Base-by-base conservation (phyloP, 2,888 invertebrate genomes). In the Hypomecis atomaria region DNA sequence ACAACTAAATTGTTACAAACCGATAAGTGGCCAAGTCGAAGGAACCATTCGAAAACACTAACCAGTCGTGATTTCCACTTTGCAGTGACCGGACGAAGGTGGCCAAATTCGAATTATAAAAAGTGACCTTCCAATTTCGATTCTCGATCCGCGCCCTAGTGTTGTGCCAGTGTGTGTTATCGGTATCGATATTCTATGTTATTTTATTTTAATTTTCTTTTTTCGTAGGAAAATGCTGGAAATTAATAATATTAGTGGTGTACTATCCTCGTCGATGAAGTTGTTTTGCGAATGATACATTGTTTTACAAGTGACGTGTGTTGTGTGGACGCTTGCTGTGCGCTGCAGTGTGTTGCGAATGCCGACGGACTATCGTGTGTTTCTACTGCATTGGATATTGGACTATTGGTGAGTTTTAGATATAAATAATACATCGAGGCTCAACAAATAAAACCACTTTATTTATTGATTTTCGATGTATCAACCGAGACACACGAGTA, bases 201-300 rank as follows among this genome's bases (percentile, higher is more conserved):
- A 82, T 86, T 88, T 84, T 84, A 85, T 83, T 81, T 84, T 87
- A 66, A 81, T 88, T 90, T 90, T 90, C 87, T 90, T 89, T 91
- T 90, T 91, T 89, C 59, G 88, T 92, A 92, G 92, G 92, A 91
- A 89, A 92, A 89, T 85, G 91, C 90, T 88, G 92, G 92, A 92
- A 90, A 89, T 90, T 87, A 89, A 89, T 91, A 92, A 90, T 89
- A 88, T 92, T 87, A 92, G 92, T 92, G 89, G 89, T 90, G 92
- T 92, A 87, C 86, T 92, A 77, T 90, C 91, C 65, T 90, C 92
- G 78, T 89, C 92, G 75, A 91, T 92, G 85, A 92, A 92, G 88
- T 91, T 92, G 75, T 91, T 92, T 92, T 91, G 88, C 91, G 92
- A 92, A 88, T 92, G 90, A 92, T 91, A 90, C 88, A 87, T 83